A percentile compares a stretch with the other conserved stretches of the same genome.
Conservation (phyloP, 2,888 invertebrate genomes). For the Parthenolecanium corni region DNA sequence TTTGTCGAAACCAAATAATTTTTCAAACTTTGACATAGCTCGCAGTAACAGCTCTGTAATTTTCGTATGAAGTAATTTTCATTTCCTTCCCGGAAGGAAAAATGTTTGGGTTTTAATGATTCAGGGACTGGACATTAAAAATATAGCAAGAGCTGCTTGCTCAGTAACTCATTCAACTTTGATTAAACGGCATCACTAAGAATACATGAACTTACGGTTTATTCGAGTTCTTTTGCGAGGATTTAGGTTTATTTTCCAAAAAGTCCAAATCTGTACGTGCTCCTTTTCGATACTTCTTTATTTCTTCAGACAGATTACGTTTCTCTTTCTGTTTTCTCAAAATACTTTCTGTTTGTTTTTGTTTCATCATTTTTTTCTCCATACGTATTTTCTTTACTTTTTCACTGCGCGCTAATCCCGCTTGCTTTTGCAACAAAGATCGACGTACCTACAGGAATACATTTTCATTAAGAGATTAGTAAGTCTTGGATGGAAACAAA, state of each 20-base stretch:
- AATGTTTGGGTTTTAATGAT: too few species aligned
- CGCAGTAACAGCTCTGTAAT: too few species aligned
- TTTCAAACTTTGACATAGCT: too few species aligned
- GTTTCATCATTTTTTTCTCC: slow-evolving; percentile 85
- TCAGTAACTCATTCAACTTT: too few species aligned
- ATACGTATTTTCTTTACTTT: slow-evolving; percentile 79
- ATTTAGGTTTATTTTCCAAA: slow-evolving; percentile 55
- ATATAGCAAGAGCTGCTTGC: too few species aligned
- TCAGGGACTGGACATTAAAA: too few species aligned
- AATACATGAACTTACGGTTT: slow-evolving; percentile 14
- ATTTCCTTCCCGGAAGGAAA: too few species aligned
- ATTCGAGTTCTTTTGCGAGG: slow-evolving; percentile 31
- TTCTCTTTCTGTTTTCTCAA: slow-evolving; percentile 81
- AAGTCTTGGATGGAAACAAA: neutral
- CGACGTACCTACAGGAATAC: slow-evolving; percentile 50
- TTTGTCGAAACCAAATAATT: too few species aligned
- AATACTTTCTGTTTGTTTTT: slow-evolving; percentile 71
- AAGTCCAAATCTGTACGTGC: slow-evolving; percentile 67
- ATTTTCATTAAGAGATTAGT: neutral
- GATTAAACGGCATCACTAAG: too few species aligned
- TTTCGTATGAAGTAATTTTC: too few species aligned
- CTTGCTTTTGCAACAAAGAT: slow-evolving; percentile 70
- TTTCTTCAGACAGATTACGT: slow-evolving; percentile 77
- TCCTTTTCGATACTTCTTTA: slow-evolving; percentile 86
- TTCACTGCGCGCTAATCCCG: slow-evolving; percentile 74